These are phyloP conservation scores for Huso huso DNA, from an alignment of 2,797 vertebrate genomes.

Conservation along the genomic window DNA sequence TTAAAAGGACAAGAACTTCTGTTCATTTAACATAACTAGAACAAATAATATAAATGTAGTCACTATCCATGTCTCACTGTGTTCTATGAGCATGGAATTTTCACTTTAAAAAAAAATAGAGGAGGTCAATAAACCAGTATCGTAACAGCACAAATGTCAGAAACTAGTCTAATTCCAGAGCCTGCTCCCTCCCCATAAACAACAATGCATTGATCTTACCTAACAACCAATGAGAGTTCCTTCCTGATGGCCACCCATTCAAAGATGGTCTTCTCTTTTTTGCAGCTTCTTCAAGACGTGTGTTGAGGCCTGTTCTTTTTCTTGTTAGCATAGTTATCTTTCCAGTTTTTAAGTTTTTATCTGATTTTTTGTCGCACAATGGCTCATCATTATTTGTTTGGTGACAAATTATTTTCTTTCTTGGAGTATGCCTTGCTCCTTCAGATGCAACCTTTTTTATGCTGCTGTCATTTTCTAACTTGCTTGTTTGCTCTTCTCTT, in stretches of 20 bases:
- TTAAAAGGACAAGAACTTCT: too few species aligned
- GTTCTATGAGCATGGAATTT: too few species aligned
- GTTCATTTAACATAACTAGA: too few species aligned
- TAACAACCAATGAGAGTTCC: slow-evolving; percentile 74
- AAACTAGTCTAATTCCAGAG: too few species aligned
- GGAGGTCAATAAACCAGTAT: too few species aligned
- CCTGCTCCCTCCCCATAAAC: too few species aligned
- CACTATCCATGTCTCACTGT: too few species aligned
- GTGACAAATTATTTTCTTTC: slow-evolving; percentile 9
- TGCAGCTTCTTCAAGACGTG: slow-evolving; percentile 38
- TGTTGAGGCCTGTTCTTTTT: slow-evolving; percentile 30
- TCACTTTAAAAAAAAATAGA: too few species aligned
- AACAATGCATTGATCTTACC: slow-evolving; percentile 59
- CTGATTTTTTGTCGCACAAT: slow-evolving; percentile 18
- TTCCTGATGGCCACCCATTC: slow-evolving; percentile 53
- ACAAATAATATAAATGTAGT: too few species aligned
- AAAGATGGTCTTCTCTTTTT: slow-evolving; percentile 62
- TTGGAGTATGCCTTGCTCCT: slow-evolving; percentile 24
- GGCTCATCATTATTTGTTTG: slow-evolving; percentile 14
- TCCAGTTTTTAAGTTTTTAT: slow-evolving; percentile 30
- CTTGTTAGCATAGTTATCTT: slow-evolving; percentile 34
- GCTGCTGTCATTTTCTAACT: slow-evolving; percentile 42
- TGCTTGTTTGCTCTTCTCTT: slow-evolving; percentile 18
- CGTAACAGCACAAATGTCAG: too few species aligned
- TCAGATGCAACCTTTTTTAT: slow-evolving; percentile 21